phyloP scores from a whole-genome alignment of 2,113 vertebrate species.

The Sturnira hondurensis region DNA sequence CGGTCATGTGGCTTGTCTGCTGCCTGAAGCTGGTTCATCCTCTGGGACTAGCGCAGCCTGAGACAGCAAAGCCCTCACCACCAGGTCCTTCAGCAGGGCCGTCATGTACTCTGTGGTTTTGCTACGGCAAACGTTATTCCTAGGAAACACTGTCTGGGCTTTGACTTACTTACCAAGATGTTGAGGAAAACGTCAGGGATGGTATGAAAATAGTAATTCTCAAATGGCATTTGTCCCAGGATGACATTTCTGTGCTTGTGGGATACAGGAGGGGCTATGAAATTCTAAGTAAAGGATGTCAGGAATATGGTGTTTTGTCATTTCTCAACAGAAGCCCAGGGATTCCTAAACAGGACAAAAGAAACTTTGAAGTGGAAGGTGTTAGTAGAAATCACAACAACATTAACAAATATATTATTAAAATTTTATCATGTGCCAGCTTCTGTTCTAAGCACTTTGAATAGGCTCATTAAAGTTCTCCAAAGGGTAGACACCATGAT shows the following conservation, averaged over 20 bases:
- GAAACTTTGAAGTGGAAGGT: neutral
- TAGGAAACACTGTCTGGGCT: neutral
- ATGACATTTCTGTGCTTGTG: neutral
- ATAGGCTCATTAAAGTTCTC: neutral
- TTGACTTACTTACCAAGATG: neutral
- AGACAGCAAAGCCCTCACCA: neutral
- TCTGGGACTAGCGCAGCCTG: neutral
- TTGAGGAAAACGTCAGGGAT: neutral
- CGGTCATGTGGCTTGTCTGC: neutral
- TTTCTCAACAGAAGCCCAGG: neutral
- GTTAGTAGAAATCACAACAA: neutral
- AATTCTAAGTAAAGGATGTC: constrained; percentile 27
- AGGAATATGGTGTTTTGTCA: neutral
- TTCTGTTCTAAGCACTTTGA: neutral
- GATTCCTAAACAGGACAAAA: neutral
- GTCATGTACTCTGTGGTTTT: neutral
- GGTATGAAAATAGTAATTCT: neutral
- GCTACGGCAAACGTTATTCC: neutral
- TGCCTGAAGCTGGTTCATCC: neutral
- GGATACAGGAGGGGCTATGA: neutral
- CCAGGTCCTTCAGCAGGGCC: neutral
- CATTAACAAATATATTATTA: constrained; percentile 1
- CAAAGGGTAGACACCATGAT: neutral
- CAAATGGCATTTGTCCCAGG: neutral
- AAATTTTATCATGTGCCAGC: neutral